Base-by-base conservation (phyloP, 2,113 vertebrate genomes). In the Cyanoliseus patagonus region DNA sequence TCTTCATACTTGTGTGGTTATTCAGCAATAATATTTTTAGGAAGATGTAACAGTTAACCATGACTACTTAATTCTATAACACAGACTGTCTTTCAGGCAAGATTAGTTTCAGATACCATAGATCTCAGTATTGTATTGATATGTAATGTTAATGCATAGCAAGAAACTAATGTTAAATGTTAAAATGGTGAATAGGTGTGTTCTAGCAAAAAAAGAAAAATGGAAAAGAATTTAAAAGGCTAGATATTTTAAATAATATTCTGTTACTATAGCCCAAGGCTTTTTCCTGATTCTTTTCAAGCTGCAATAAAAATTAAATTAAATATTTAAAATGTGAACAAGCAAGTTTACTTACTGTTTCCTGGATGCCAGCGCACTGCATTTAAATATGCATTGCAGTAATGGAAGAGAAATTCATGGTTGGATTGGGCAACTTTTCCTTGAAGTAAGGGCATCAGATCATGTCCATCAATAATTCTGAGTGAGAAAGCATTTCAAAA, bases 371-470 rank as follows among this genome's bases (percentile, higher is more conserved):
- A 99, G 25, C 99, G 97, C 46, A 99, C 98, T 11, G 98, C 98
- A 22, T 99, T 99, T 78, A 99, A 92, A 95, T 98, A 98, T 39
- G 96, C 96, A 85, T 98, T 99, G 91, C 99, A 99, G 94, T 99
- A 99, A 77, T 99, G 99, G 97, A 99, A 99, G 62, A 99, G 97
- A 20, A 99, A 99, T 90, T 99, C 98, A 19, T 99, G 99, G 3
- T 97, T 92, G 0, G 99, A 99, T 28, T 7, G 94, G 13, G 91
- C 90, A 49, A 69, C 92, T 41, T 39, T 84, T 30, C 98, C 97
- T 95, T 95, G 98, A 35, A 99, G 96, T 95, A 99, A 92, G 13
- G 98, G 99, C 98, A 99, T 98, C 69, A 99, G 98, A 96, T 99
- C 98, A 23, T 75, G 98, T 5, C 99, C 99, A 28, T 99, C 99